Evolutionary conservation across 1,140 invertebrate species (phyloP), one percentile per base, ranked within the genome.

Genomic region (Nautilus pompilius): DNA sequence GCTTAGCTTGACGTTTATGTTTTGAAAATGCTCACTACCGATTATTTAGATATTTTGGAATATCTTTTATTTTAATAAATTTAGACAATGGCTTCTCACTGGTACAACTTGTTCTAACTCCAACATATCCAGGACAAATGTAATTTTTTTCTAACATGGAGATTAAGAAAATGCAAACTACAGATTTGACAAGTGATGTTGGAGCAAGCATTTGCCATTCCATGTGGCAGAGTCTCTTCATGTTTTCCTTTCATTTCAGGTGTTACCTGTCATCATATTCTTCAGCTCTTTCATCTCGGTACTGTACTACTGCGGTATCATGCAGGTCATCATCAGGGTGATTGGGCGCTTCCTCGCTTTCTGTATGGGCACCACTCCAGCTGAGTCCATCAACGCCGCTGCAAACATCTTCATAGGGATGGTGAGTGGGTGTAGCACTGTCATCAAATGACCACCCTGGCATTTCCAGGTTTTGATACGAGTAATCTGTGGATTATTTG

Each of bases 391-490:
- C 24, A 78, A 74, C 48, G 78, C 81, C 29, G 75, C 81, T 15
- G 77, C 72, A 10, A 81, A 82, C 62, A 82, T 83, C 33, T 83
- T 83, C 59, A 74, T 83, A 34, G 81, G 81, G 17, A 74, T 75
- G 76, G 80, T 82, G 59, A 60, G 67, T 66, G 5, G 48, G 67
- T 48, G 10, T 62, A 77, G 75, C n/a, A n/a, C n/a, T n/a, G n/a
- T n/a, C n/a, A n/a, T n/a, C n/a, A n/a, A n/a, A n/a, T n/a, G n/a
- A n/a, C n/a, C n/a, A n/a, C n/a, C n/a, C n/a, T n/a, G n/a, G n/a
- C n/a, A n/a, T n/a, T n/a, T n/a, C n/a, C n/a, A n/a, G n/a, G n/a
- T n/a, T n/a, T n/a, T n/a, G n/a, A n/a, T n/a, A n/a, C n/a, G n/a
- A n/a, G n/a, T n/a, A n/a, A n/a, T n/a, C n/a, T n/a, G n/a, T n/a